Conservation (phyloP, 2,888 invertebrate species). For the Petrolisthes manimaculis region DNA sequence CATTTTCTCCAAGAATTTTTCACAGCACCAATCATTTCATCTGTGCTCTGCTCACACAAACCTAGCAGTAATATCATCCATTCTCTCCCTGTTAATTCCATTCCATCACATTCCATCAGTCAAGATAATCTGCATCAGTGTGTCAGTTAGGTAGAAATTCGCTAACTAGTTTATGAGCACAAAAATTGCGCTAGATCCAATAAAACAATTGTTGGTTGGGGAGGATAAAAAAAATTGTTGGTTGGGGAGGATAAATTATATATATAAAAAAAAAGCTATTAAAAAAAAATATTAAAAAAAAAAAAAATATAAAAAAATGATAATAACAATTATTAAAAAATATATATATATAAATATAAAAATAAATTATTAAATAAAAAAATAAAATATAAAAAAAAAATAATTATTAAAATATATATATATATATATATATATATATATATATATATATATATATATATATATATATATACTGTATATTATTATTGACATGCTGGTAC, state of each 20-base stretch:
- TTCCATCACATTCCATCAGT: background rate
- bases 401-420: background rate
- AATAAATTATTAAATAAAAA: background rate
- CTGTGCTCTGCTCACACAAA: too few species aligned
- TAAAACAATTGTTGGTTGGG: too few species aligned
- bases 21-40: too few species aligned
- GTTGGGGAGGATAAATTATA: background rate
- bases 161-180: too few species aligned
- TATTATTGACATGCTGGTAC: too few species aligned
- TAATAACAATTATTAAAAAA: background rate
- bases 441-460: constrained; percentile 1
- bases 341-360: background rate
- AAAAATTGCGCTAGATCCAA: too few species aligned
- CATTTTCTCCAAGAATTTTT: too few species aligned
- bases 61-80: too few species aligned
- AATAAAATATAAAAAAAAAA: background rate
- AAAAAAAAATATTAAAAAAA: background rate
- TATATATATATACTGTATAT: background rate
- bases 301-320: background rate
- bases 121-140: background rate
- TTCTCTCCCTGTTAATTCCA: too few species aligned
- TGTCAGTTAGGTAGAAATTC: too few species aligned
- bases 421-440: background rate
- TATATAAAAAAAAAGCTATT: background rate
- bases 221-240: too few species aligned